Evolutionary conservation across 2,888 invertebrate species (phyloP).

Genomic region (Cataglyphis livida): DNA sequence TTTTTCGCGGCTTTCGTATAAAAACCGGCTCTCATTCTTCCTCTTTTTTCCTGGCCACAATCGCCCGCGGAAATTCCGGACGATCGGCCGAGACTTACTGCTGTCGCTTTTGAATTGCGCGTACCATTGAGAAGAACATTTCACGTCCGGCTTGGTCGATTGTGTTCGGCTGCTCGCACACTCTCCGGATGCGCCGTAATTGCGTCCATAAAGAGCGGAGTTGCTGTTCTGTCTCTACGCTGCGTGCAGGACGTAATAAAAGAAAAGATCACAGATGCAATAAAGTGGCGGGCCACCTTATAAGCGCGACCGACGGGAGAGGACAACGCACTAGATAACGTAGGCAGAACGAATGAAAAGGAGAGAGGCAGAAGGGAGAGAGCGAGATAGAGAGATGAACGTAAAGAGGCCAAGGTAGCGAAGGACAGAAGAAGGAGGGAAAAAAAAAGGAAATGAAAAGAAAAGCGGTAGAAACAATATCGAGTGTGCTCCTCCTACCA

Average conservation of each 20-base stretch:
- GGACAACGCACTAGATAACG: constrained; percentile 34
- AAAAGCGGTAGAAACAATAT: constrained; percentile 69
- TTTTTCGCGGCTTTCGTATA: constrained; percentile 36
- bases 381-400: constrained; percentile 18
- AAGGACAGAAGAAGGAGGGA: constrained; percentile 11
- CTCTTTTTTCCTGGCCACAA: not conserved
- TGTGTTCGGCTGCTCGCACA: constrained; percentile 44
- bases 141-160: constrained; percentile 57
- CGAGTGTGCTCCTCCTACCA: constrained; percentile 47
- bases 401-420: constrained; percentile 24
- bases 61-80: constrained; percentile 38
- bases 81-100: constrained; percentile 42
- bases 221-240: constrained; percentile 42
- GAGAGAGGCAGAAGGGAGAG: constrained; percentile 1
- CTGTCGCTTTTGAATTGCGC: constrained; percentile 44
- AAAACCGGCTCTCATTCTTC: constrained; percentile 23
- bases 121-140: constrained; percentile 36
- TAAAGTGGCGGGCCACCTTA: constrained; percentile 63
- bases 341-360: constrained; percentile 36
- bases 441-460: constrained; percentile 14
- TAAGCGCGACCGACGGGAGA: constrained; percentile 42
- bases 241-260: constrained; percentile 68
- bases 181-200: constrained; percentile 64
- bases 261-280: constrained; percentile 72
- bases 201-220: constrained; percentile 69